Percentiles rank a stretch among this genome's conserved stretches.
phyloP scores from a whole-genome alignment of 2,888 invertebrate species.

The Petrolisthes cinctipes region DNA sequence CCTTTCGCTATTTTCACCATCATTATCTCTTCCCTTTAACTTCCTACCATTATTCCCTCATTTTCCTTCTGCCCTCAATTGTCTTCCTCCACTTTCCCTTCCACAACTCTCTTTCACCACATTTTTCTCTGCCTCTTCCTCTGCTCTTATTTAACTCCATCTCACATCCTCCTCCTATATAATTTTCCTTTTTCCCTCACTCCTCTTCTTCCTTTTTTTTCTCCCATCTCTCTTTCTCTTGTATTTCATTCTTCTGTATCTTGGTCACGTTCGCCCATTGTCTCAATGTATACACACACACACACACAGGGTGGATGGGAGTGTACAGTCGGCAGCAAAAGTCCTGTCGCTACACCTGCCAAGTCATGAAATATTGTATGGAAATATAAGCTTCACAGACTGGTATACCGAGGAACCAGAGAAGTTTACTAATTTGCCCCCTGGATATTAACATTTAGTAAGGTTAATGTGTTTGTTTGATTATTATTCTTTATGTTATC shows the following conservation, averaged over 20 bases:
- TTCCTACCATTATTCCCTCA: background rate
- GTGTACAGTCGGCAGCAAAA: background rate
- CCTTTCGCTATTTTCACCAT: background rate
- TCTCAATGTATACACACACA: background rate
- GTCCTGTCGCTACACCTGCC: too few relatives aligned
- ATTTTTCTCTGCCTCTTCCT: too few relatives aligned
- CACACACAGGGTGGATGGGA: background rate
- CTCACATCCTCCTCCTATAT: background rate
- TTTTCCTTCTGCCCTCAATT: background rate
- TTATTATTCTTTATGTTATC: too few relatives aligned
- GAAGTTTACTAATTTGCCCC: too few relatives aligned
- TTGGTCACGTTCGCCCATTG: background rate
- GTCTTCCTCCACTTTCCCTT: background rate
- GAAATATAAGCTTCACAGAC: too few relatives aligned
- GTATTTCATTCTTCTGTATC: background rate
- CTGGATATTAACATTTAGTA: too few relatives aligned
- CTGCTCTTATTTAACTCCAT: background rate
- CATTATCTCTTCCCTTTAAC: background rate
- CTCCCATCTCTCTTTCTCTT: background rate
- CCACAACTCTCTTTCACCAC: background rate
- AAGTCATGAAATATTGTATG: too few relatives aligned
- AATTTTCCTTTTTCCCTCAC: background rate
- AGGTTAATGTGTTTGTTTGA: too few relatives aligned
- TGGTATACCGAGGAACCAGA: too few relatives aligned
- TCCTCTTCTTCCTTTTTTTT: constrained; percentile 1